Evolutionary conservation across 2,888 invertebrate genomes (phyloP).

Genomic region (Sialis lutaria): DNA sequence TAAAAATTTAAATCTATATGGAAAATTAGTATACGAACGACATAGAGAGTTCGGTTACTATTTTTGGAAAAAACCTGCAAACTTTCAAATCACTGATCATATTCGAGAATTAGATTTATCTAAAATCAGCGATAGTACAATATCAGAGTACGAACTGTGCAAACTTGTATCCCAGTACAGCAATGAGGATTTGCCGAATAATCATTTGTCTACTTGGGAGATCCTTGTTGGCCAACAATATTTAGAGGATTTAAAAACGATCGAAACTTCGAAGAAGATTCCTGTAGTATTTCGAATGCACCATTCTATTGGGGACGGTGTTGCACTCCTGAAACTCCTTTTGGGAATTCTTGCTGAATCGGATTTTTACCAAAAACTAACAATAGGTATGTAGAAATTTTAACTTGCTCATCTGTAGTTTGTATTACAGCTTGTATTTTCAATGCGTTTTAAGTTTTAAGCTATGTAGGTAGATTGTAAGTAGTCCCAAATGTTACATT

Average conservation of each 20-base stretch:
- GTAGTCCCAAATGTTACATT: too few species aligned
- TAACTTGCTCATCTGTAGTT: too few species aligned
- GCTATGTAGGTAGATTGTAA: too few species aligned
- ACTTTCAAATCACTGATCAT: constrained; percentile 25
- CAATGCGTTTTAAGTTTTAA: too few species aligned
- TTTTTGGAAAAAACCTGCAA: constrained; percentile 27
- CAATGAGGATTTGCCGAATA: constrained; percentile 26
- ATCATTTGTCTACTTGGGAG: constrained; percentile 31
- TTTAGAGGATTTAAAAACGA: constrained; percentile 12
- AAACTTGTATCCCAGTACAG: constrained; percentile 23
- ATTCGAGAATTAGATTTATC: constrained; percentile 19
- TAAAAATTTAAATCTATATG: constrained; percentile 10
- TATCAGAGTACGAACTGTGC: constrained; percentile 21
- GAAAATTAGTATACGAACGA: constrained; percentile 28
- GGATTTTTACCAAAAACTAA: too few species aligned
- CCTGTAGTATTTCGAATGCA: constrained; percentile 34
- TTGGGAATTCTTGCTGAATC: constrained; percentile 13
- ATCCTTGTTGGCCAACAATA: constrained; percentile 24
- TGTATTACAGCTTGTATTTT: too few species aligned
- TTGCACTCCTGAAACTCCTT: constrained; percentile 29
- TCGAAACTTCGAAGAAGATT: background rate
- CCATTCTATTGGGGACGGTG: constrained; percentile 35
- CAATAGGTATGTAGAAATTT: too few species aligned
- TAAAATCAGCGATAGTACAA: constrained; percentile 13
- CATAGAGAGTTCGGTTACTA: constrained; percentile 30